Conservation (phyloP, 2,113 vertebrate species). For the Catharus minimus region DNA sequence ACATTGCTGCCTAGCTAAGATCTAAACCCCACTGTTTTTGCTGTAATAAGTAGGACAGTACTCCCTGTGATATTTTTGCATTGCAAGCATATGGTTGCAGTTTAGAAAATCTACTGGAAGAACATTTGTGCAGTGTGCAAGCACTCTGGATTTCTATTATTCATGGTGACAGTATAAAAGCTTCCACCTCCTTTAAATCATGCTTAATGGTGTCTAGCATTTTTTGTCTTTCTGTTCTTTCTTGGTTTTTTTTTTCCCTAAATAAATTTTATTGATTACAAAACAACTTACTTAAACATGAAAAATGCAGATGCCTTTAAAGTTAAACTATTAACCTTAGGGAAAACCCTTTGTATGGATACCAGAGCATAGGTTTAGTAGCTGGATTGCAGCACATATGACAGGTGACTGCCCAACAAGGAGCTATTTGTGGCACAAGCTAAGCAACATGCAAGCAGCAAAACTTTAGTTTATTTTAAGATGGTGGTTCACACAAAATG, state of each 20-base stretch:
- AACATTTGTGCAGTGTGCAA: conserved; percentile 35
- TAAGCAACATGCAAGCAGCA: neutral
- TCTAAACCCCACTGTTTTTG: conserved; percentile 18
- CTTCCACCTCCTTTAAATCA: neutral
- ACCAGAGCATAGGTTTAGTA: neutral
- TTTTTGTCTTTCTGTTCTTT: neutral
- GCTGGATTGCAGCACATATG: neutral
- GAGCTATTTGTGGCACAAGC: neutral
- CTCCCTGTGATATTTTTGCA: conserved; percentile 57
- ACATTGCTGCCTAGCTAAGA: conserved; percentile 10
- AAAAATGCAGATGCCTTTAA: neutral
- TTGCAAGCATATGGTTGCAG: conserved; percentile 45
- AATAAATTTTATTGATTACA: neutral
- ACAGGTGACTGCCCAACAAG: neutral
- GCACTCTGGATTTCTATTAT: conserved; percentile 41
- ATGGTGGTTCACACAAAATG: neutral
- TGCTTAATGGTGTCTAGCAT: neutral
- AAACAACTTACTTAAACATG: neutral
- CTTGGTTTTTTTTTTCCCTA: accelerated
- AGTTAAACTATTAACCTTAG: neutral
- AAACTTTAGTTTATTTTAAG: neutral
- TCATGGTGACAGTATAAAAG: conserved; percentile 41
- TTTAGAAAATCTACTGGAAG: conserved; percentile 54
- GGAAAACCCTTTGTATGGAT: neutral
- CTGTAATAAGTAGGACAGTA: conserved; percentile 53